Conservation (phyloP, 2,797 vertebrate genomes). For the Myotis planiceps region DNA sequence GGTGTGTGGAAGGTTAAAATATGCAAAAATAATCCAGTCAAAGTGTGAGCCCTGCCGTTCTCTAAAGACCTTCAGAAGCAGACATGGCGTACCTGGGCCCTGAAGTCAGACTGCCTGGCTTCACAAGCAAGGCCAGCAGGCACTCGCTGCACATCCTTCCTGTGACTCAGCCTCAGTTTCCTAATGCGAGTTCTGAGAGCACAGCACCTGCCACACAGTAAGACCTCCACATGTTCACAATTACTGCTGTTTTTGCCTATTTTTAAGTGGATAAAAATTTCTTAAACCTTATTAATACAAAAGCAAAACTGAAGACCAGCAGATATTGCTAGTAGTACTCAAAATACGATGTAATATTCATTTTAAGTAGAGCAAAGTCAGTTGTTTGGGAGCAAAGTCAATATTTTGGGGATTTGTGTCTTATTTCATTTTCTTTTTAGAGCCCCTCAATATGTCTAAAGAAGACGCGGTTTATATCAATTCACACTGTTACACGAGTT, state of each 20-base stretch:
- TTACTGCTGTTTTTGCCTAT: neutral
- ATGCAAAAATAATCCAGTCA: neutral
- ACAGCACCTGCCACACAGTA: neutral
- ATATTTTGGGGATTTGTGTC: neutral
- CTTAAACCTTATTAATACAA: neutral
- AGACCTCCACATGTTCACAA: neutral
- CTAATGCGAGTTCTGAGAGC: neutral
- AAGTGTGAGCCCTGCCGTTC: neutral
- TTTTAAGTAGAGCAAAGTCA: neutral
- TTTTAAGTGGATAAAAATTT: neutral
- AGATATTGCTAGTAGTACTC: neutral
- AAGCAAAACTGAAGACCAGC: neutral
- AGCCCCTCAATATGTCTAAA: neutral
- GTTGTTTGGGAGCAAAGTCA: neutral
- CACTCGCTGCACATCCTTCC: neutral
- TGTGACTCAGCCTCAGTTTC: neutral
- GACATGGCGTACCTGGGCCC: neutral
- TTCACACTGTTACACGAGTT: neutral
- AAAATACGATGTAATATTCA: neutral
- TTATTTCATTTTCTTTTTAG: neutral
- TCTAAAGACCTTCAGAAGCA: neutral
- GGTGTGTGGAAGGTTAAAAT: neutral
- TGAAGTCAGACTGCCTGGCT: neutral
- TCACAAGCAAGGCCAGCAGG: neutral
- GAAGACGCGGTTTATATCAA: neutral